Base-by-base conservation (phyloP, 2,797 vertebrate species). In the Odontamblyopus lacepedii region DNA sequence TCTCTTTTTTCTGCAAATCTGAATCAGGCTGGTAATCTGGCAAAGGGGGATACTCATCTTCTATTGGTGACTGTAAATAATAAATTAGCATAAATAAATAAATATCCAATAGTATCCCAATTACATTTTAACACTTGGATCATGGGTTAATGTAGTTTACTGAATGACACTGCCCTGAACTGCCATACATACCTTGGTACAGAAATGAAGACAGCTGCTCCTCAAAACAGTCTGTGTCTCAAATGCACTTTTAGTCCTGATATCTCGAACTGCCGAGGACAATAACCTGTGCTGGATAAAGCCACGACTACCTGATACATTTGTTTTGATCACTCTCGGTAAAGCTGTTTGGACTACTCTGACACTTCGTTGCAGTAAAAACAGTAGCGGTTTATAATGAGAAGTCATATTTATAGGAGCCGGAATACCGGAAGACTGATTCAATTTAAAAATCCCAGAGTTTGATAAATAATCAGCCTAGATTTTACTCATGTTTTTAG, bases 1-100 rank as follows among this genome's bases (percentile, higher is more conserved):
- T 91, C 0, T 91, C 89, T 69, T 93, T 94, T 74, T 77, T 80
- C 61, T 91, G 87, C 0, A 61, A 72, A 1, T 87, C 87, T 0
- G 71, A 4, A 6, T 89, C 70, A 0, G 57, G 0, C 0, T 88
- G 87, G 63, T 95, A 96, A 48, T 90, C 90, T 2, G 94, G 91
- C 29, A 95, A 88, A 0, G 94, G 87, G 0, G 94, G 94, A 78
- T 95, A 95, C 0, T 91, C 89, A 2, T 93, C 91, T 41, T 91
- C 83, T 65, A 67, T 79, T 2, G 93, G 82, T 0, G 63, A 35
- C 63, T 75, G 88, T 13, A 91, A 66, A 78, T 95, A 15, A 75
- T 11, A 32, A 38, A 16, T 5, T 0, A 11, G 8, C 38, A 29
- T 48, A 11, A 30, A 66, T 27, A 19, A 64, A 63, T 23, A 8